These are phyloP conservation scores for Acanthurus tractus DNA, from an alignment of 2,797 vertebrate genomes.

Conservation along the genomic window DNA sequence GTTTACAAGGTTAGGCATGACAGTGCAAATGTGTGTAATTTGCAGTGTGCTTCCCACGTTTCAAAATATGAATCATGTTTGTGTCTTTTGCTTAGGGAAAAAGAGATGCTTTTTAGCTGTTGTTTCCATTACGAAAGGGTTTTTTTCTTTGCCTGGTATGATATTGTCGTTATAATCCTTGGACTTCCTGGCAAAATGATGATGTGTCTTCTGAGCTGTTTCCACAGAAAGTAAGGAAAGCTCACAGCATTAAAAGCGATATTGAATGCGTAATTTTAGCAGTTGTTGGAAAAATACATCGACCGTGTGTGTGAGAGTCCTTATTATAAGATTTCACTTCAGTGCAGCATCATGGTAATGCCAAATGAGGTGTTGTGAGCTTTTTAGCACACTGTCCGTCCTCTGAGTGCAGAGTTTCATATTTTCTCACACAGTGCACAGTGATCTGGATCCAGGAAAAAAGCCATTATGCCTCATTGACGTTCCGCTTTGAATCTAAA, in stretches of 20 bases:
- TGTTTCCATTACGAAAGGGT: constrained; percentile 26
- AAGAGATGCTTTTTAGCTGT: neutral
- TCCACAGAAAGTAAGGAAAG: constrained; percentile 14
- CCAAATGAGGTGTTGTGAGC: constrained; percentile 9
- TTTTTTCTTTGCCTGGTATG: neutral
- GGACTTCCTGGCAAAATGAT: constrained; percentile 7
- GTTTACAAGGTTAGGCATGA: neutral
- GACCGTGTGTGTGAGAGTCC: neutral
- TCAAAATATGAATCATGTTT: constrained; percentile 2
- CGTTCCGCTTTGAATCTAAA: constrained; percentile 1
- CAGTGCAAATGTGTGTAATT: constrained; percentile 3
- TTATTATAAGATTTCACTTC: neutral
- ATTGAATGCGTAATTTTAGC: neutral
- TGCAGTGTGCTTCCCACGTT: neutral
- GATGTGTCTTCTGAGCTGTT: constrained; percentile 34
- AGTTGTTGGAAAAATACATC: neutral
- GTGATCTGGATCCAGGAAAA: constrained; percentile 30
- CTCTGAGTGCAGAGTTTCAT: neutral
- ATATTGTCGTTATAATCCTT: constrained; percentile 26
- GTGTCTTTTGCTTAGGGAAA: neutral
- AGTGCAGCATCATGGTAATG: neutral
- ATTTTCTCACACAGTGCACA: neutral
- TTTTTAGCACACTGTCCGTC: neutral
- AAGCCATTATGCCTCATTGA: neutral
- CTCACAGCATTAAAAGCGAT: constrained; percentile 1